Evolutionary conservation across 1,140 invertebrate species (phyloP), one percentile per base, ranked within the genome.

Genomic region (Pogonognathellus flavescens): DNA sequence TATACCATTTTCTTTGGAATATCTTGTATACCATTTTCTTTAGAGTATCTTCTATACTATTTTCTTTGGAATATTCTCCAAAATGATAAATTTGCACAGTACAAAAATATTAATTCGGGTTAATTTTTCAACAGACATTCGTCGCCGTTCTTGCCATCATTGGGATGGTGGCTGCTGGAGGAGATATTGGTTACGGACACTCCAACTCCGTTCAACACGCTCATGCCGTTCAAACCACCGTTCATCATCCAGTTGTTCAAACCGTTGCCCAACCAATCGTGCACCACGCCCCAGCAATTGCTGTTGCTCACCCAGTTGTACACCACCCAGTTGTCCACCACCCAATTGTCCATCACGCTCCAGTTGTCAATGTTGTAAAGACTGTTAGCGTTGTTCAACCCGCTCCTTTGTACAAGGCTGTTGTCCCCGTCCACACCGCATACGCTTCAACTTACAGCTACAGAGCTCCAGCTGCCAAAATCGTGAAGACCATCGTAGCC

Each of bases 371-470:
- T 20, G 80, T 59, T n/a, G 80, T 80, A 0, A 59, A 59, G 14
- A 55, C 25, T 16, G 80, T 81, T 9, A 18, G 11, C 1, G 53
- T 57, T 41, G 31, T 41, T 41, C 2, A 1, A 3, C 31, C 31
- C 0, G 80, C 55, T 11, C 83, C 83, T 0, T 18, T 84, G 16
- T 84, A 84, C 83, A 84, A 84, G 53, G 22, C 50, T n/a, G 31
- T 84, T 20, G 83, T 84, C 0, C 83, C 83, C 0, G 83, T 84
- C 0, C 83, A 62, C 0, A 84, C 83, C 14, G 83, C 83, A 62
- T 84, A 84, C 62, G 83, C 83, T 18, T 50, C 25, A 9, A 52
- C 83, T 25, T 84, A 72, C 83, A 52, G 31, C n/a, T 84, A 84
- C 83, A 66, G 83, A 70, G 83, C 83, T 11, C 83, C 83, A 50